Evolutionary conservation across 1,140 invertebrate genomes (phyloP).

Genomic region (Drosophila parvula): DNA sequence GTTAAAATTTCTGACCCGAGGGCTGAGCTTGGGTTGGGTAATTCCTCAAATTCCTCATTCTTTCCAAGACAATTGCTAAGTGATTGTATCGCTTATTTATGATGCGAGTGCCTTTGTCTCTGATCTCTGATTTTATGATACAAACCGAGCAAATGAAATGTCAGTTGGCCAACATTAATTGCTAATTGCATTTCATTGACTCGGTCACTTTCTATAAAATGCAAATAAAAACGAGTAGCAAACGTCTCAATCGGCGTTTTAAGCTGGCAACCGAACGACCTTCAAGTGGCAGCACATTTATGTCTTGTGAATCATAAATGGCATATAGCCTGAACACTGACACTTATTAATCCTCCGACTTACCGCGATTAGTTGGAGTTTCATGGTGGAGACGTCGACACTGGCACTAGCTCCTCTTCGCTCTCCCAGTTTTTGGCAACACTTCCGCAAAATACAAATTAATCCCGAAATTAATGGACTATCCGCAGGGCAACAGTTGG

Average conservation of each 20-base stretch:
- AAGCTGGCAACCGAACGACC: conserved; percentile 65
- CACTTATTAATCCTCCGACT: conserved; percentile 37
- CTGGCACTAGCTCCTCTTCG: conserved; percentile 2
- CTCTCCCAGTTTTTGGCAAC: conserved; percentile 5
- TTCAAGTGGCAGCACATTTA: conserved; percentile 32
- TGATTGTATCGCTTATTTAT: conserved; percentile 72
- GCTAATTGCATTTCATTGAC: conserved; percentile 71
- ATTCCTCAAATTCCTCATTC: conserved; percentile 64
- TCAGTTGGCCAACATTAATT: conserved; percentile 71
- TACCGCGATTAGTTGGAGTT: conserved; percentile 70
- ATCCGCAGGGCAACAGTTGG: conserved; percentile 10
- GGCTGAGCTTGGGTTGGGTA: conserved; percentile 68
- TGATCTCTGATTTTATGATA: conserved; percentile 29
- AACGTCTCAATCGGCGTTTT: conserved; percentile 55
- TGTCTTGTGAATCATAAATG: conserved; percentile 29
- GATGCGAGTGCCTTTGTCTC: conserved; percentile 32
- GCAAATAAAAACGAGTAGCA: conserved; percentile 56
- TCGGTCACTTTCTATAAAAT: conserved; percentile 73
- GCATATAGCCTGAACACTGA: conserved; percentile 20
- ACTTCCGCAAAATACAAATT: conserved; percentile 36
- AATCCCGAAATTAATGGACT: conserved; percentile 11
- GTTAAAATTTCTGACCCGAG: conserved; percentile 70
- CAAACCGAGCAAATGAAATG: conserved; percentile 50
- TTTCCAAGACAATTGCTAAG: conserved; percentile 60
- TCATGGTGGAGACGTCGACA: conserved; percentile 40